These are phyloP conservation scores for Gorsachius goisagi DNA, from an alignment of 2,113 vertebrate species.

Conservation along the genomic window DNA sequence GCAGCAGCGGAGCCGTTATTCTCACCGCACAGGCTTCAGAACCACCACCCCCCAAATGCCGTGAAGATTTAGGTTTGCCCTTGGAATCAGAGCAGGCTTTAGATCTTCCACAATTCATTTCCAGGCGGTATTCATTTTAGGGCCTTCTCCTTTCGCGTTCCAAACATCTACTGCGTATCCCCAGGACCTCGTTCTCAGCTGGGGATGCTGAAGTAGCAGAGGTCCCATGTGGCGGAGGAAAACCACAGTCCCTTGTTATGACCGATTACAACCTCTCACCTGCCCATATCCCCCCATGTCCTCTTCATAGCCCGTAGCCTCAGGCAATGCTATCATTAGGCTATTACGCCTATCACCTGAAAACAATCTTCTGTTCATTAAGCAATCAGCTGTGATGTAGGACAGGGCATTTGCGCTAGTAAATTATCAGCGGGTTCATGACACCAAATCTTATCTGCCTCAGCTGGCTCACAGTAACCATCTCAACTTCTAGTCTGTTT, in stretches of 20 bases:
- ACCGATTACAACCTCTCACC: neutral
- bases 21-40: neutral
- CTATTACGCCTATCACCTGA: neutral
- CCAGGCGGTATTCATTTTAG: neutral
- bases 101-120: neutral
- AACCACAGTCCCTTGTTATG: rapidly evolving
- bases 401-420: neutral
- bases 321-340: neutral
- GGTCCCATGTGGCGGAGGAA: rapidly evolving
- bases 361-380: constrained; percentile 36
- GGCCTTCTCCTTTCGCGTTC: neutral
- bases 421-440: neutral
- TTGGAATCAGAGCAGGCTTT: neutral
- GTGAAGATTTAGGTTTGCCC: neutral
- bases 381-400: neutral
- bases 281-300: neutral
- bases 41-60: neutral
- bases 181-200: neutral
- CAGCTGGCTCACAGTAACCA: neutral
- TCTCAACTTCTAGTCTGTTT: neutral
- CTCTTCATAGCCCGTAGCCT: neutral
- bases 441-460: neutral
- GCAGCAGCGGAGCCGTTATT: neutral
- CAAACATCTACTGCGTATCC: neutral
- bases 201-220: neutral